Evolutionary conservation across 2,797 vertebrate species (phyloP), one percentile per base, ranked within the genome.

Genomic region (Fratercula arctica): DNA sequence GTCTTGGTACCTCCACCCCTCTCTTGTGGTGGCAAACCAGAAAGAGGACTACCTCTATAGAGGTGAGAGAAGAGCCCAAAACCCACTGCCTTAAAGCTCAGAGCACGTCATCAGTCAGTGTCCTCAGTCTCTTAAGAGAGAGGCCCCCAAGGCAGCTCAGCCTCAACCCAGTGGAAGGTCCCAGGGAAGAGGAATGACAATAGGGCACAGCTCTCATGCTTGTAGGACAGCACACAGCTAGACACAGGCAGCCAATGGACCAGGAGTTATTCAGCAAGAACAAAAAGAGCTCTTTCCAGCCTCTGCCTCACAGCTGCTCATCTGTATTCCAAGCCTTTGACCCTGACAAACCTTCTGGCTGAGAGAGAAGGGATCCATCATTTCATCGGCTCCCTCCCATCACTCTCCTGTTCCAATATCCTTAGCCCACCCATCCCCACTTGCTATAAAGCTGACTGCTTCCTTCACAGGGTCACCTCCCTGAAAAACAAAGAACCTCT

Each of bases 241-340:
- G 83, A 72, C 19, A 56, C 45, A 86, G 57, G 28, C 76, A 88
- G 88, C 45, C 54, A 66, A 3, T 3, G 25, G 74, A 89, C 33
- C 35, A 54, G 54, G 63, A 1, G 0, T 68, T 79, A 89, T 57
- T 87, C 66, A 94, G 59, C 45, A 87, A 0, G 0, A 94, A 89
- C n/a, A 81, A 75, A 72, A 90, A 73, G 56, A 81, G 33, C 66
- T 84, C 73, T 69, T 93, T 86, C 74, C 88, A 88, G 66, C 24
- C 66, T 72, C 54, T 78, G 57, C 48, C 59, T 94, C 88, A 73
- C 73, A 89, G 88, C 88, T 96, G 83, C 59, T 88, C 67, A 90
- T 69, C 80, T 10, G 4, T 90, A 88, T 93, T 95, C 92, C 80
- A 84, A 7, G 18, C 53, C 72, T 85, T 60, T 69, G 69, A 90